A percentile compares a stretch with the other conserved stretches of the same genome.
Evolutionary conservation across 92 coral and sea anemone genomes (phyloP).

Genomic region (Porites evermanni): DNA sequence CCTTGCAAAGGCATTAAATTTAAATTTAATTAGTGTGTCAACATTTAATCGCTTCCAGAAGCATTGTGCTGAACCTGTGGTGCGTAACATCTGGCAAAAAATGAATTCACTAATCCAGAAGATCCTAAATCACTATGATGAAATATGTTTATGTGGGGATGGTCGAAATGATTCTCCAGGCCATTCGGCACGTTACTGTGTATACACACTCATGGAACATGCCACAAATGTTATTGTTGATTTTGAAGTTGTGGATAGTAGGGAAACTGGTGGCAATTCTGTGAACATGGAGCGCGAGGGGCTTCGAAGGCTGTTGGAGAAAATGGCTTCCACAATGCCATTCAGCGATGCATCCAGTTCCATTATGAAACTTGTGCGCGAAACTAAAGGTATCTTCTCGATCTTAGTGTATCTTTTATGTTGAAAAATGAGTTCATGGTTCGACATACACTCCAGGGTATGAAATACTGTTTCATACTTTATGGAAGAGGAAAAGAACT

Average conservation of each 20-base stretch:
- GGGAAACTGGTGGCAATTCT: constrained; percentile 45
- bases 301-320: constrained; percentile 31
- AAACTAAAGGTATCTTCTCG: too few relatives aligned
- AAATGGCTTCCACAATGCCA: constrained; percentile 20
- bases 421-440: too few relatives aligned
- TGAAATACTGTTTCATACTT: too few relatives aligned
- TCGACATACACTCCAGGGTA: too few relatives aligned
- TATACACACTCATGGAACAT: constrained; percentile 39
- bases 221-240: constrained; percentile 34
- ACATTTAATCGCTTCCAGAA: constrained; percentile 41
- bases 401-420: too few relatives aligned
- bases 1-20: constrained; percentile 35
- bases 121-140: neutral
- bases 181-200: constrained; percentile 27
- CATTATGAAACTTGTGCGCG: neutral
- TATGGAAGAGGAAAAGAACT: too few relatives aligned
- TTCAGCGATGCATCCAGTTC: constrained; percentile 34
- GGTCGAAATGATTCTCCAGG: neutral
- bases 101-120: neutral
- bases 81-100: neutral
- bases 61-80: constrained; percentile 39
- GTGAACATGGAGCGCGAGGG: constrained; percentile 33
- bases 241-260: constrained; percentile 19
- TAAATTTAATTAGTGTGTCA: neutral
- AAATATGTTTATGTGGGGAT: constrained; percentile 4